Conservation (phyloP, 2,797 vertebrate genomes). For the Steatocranus sp. region DNA sequence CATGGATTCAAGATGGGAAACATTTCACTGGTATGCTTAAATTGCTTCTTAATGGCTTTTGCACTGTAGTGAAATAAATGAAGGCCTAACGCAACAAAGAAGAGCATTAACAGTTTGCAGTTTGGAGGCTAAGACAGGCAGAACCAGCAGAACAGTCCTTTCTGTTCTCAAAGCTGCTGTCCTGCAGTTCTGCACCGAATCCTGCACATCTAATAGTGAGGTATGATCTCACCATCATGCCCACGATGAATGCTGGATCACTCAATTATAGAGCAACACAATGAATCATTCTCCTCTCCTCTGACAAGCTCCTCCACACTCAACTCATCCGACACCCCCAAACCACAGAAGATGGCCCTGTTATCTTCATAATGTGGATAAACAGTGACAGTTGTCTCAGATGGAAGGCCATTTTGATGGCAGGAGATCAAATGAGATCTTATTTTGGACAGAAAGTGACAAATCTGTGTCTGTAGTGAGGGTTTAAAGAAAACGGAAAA, state of each 20-base stretch:
- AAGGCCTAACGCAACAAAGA: not conserved
- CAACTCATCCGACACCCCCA: conserved; percentile 50
- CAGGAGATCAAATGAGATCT: conserved; percentile 51
- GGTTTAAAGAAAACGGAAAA: not conserved
- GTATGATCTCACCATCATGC: conserved; percentile 57
- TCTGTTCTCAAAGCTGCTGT: not conserved
- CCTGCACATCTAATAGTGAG: conserved; percentile 29
- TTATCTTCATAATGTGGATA: conserved; percentile 59
- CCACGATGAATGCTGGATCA: conserved; percentile 54
- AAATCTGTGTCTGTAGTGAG: conserved; percentile 20
- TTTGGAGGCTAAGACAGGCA: not conserved
- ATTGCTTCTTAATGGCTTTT: conserved; percentile 1
- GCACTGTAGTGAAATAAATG: not conserved
- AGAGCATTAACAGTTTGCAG: not conserved
- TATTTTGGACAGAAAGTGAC: conserved; percentile 50
- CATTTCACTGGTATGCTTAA: not conserved
- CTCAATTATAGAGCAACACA: conserved; percentile 64
- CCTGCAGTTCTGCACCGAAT: conserved; percentile 3
- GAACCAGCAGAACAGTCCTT: not conserved
- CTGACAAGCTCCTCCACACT: conserved; percentile 53
- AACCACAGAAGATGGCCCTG: conserved; percentile 38
- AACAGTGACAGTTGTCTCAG: conserved; percentile 52
- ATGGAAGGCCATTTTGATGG: conserved; percentile 33
- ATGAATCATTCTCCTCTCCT: conserved; percentile 59
- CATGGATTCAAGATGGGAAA: not conserved